Evolutionary conservation across 2,113 vertebrate genomes (phyloP), one percentile per base, ranked within the genome.

Genomic region (Hyaena hyaena): DNA sequence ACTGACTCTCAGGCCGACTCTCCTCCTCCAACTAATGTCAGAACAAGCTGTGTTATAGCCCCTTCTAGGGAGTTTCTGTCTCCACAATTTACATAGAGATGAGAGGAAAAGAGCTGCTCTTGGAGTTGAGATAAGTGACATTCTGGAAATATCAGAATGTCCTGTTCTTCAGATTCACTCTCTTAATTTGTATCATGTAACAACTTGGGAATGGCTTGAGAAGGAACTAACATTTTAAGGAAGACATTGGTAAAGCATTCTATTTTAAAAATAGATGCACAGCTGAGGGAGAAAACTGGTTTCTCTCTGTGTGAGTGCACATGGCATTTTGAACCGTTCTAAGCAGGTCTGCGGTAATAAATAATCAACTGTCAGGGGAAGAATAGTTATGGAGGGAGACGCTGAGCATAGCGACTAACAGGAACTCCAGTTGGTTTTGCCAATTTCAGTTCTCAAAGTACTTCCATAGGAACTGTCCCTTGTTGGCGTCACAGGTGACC

Each of bases 111-210:
- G 43, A 84, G 50, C 80, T 84, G 58, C 71, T 92, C 83, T 93
- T 58, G 1, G 90, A 93, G 39, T 76, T 58, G 83, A 95, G 93
- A 86, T 74, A 63, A 90, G 45, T 96, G 96, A 96, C 96, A 97
- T 97, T 97, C 93, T 97, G 66, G 93, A 97, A 97, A 97, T 96
- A 96, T 79, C 97, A 96, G 80, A 85, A 66, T 88, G 96, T 90
- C 93, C 94, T 95, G 83, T 93, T 86, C 96, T 95, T 94, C 39
- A 96, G 61, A 88, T 77, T 39, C 33, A 55, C 65, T 95, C 73
- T 76, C 79, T 97, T 88, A 80, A 94, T 96, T 84, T 92, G 94
- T 81, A 81, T 80, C 97, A 74, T 71, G 96, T 97, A 91, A 93
- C 84, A 90, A 87, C 83, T 87, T 79, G 61, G 89, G 74, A n/a